Base-by-base conservation (phyloP, 2,888 invertebrate species). In the Harpalus rubripes region DNA sequence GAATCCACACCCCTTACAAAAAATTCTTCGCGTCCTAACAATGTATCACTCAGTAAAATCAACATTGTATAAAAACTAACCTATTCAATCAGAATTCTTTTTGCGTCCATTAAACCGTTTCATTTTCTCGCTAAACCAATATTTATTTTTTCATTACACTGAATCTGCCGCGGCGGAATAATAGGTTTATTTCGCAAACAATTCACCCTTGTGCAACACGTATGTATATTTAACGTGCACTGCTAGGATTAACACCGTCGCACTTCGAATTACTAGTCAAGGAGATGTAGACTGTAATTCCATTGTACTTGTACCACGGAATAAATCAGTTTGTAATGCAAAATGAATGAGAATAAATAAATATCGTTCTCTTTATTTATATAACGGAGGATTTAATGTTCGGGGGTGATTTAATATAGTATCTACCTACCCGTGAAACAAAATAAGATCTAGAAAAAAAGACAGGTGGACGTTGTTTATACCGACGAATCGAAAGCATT, bases 201-300 rank as follows among this genome's bases (percentile, higher is more conserved):
- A 68, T 32, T 32, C 39, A 12, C 68, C 32, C 39, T n/a, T 16
- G 68, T 39, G 39, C 22, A 18, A 12, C 8, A 63, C n/a, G 63
- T 63, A 63, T 68, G 39, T 39, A 68, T 68, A 68, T 68, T 68
- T 68, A 68, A 68, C 68, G n/a, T 68, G 68, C 15, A 16, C 22
- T 12, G 68, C 68, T 15, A 68, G 80, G 39, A 80, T 61, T 61
- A 61, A 26, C 41, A 22, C 61, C 16, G n/a, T 22, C n/a, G 26
- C 68, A n/a, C n/a, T 32, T 22, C 32, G 32, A 32, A 79, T 79
- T 59, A 56, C 76, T 52, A 59, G 79, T 79, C 79, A 79, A 79
- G 79, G 59, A 26, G 79, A 32, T 32, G 56, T 15, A 76, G 26
- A n/a, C 44, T 52, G 59, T 79, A 59, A 79, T 79, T 26, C 79